A percentile compares a stretch with the other conserved stretches of the same genome.
phyloP scores from a whole-genome alignment of 2,797 vertebrate genomes.

The Geotrypetes seraphini region DNA sequence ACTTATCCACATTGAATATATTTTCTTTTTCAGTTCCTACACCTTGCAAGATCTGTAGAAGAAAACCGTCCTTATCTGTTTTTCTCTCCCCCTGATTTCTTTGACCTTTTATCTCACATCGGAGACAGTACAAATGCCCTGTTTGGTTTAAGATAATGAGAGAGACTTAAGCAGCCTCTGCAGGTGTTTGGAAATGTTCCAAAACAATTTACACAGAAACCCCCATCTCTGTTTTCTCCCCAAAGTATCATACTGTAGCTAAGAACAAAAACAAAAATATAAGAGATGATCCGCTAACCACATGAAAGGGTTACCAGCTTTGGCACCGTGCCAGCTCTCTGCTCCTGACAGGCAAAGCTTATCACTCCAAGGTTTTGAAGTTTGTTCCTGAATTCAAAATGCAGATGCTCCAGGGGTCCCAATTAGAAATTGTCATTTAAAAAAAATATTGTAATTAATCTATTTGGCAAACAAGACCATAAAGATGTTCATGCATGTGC shows the following conservation, averaged over 20 bases:
- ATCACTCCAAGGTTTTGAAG: slow-evolving; percentile 60
- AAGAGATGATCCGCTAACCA: not conserved
- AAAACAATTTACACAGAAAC: not conserved
- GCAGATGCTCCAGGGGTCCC: slow-evolving; percentile 58
- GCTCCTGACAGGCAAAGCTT: slow-evolving; percentile 61
- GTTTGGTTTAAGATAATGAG: not conserved
- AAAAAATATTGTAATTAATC: slow-evolving; percentile 69
- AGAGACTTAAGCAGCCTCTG: not conserved
- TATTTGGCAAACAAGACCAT: slow-evolving; percentile 47
- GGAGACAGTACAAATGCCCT: not conserved
- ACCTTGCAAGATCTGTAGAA: too few species aligned
- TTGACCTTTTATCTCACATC: not conserved
- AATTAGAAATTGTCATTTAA: slow-evolving; percentile 11
- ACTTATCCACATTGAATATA: too few species aligned
- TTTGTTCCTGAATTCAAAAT: slow-evolving; percentile 59
- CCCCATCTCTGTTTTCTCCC: not conserved
- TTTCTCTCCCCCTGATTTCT: too few species aligned
- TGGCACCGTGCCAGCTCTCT: slow-evolving; percentile 50
- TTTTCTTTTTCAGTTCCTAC: too few species aligned
- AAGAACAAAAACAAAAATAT: not conserved
- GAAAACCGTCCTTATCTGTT: too few species aligned
- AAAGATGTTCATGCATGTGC: slow-evolving; percentile 9
- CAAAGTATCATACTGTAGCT: not conserved
- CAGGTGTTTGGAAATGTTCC: not conserved
- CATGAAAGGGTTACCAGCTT: too few species aligned